Base-by-base conservation (phyloP, 2,797 vertebrate genomes). In the Lophius americanus region DNA sequence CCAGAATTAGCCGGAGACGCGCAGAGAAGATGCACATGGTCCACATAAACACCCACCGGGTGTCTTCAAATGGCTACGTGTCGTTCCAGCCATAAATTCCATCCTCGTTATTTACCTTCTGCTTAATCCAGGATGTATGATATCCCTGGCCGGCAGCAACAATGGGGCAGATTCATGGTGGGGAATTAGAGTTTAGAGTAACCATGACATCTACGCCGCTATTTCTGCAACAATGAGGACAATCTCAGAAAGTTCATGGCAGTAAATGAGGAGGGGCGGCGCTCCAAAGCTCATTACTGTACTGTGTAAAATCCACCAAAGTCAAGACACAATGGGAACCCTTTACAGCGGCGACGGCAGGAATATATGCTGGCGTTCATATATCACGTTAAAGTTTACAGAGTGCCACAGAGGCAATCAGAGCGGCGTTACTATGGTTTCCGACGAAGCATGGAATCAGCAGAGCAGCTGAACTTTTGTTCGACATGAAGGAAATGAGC, bases 31-130 rank as follows among this genome's bases (percentile, higher is more conserved):
- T 53, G 5, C 66, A 58, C 23, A 23, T 23, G 23, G 23, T 23
- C 23, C 23, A 23, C 23, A 23, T 23, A 78, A 82, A 83, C 49
- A 67, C 48, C 67, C 71, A 52, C 73, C 2, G 78, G 66, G 73
- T 79, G 73, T 82, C 68, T 78, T 76, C 78, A 74, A 74, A 79
- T 76, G 3, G 51, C 39, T 42, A 12, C 38, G 55, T 35, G 49
- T 71, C 81, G 61, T 76, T 64, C 63, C 61, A 36, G 48, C 75
- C 78, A 72, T 84, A 76, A 82, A 86, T 81, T 70, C 51, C 39
- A 54, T 77, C 63, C 62, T 10, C 59, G 60, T 58, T 49, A 75
- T 60, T 69, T 44, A 79, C 79, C 58, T 68, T 73, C 58, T 64
- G 48, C 58, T 78, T 86, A 62, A 81, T 82, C 65, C 65, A 33